Percentiles rank a stretch among this genome's conserved stretches.
These are phyloP conservation scores for Scomber scombrus DNA, from an alignment of 2,113 vertebrate genomes.

Conservation along the genomic window DNA sequence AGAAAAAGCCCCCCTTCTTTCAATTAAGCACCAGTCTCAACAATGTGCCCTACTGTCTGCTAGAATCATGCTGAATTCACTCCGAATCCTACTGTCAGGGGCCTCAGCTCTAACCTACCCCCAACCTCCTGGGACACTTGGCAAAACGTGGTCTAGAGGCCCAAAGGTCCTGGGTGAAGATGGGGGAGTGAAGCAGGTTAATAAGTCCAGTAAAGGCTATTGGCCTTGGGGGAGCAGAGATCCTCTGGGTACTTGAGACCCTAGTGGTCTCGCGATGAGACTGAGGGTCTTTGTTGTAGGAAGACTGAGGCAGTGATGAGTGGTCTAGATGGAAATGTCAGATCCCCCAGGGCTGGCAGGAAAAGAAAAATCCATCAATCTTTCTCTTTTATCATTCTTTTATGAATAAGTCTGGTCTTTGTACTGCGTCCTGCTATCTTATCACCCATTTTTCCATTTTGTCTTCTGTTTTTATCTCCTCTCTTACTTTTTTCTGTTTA, in stretches of 20 bases:
- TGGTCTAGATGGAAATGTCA: slow-evolving; percentile 78
- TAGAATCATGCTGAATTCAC: slow-evolving; percentile 19
- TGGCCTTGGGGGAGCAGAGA: slow-evolving; percentile 56
- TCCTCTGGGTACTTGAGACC: slow-evolving; percentile 46
- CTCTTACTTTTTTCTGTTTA: neutral
- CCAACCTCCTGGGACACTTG: slow-evolving; percentile 34
- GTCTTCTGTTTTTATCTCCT: slow-evolving; percentile 26
- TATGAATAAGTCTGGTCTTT: slow-evolving; percentile 65
- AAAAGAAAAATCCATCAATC: slow-evolving; percentile 68
- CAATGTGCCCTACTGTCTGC: slow-evolving; percentile 52
- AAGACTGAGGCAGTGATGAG: slow-evolving; percentile 64
- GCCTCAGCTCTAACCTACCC: slow-evolving; percentile 31
- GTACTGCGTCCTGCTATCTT: slow-evolving; percentile 21
- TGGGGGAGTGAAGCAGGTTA: slow-evolving; percentile 65
- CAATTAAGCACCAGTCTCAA: slow-evolving; percentile 33
- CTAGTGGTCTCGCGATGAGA: slow-evolving; percentile 67
- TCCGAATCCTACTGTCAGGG: slow-evolving; percentile 26
- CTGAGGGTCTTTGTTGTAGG: slow-evolving; percentile 76
- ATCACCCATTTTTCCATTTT: slow-evolving; percentile 27
- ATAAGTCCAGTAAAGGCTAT: slow-evolving; percentile 67
- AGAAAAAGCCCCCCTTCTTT: slow-evolving; percentile 20
- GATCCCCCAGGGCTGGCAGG: slow-evolving; percentile 63
- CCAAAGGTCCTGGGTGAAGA: slow-evolving; percentile 49
- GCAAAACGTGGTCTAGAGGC: slow-evolving; percentile 39
- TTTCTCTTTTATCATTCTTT: slow-evolving; percentile 71